A percentile compares a stretch with the other conserved stretches of the same genome.
These are phyloP conservation scores for Lottia gigantea DNA, from an alignment of 2,888 invertebrate genomes.

Conservation along the genomic window DNA sequence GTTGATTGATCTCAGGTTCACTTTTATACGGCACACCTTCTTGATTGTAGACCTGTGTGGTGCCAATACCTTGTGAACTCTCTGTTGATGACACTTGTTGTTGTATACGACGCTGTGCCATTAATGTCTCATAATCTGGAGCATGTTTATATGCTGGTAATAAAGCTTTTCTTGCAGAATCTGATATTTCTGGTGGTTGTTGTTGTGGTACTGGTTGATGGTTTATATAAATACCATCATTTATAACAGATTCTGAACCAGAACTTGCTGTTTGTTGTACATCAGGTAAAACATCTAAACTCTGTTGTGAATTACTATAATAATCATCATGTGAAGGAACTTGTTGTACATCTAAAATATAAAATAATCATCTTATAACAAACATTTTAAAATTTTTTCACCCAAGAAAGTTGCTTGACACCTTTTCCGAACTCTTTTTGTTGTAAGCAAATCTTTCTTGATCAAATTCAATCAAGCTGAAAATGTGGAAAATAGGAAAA, in stretches of 20 bases:
- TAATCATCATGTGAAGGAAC: constrained; percentile 42
- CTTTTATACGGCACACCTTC: constrained; percentile 43
- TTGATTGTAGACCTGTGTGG: constrained; percentile 48
- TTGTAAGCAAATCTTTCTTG: too few relatives aligned
- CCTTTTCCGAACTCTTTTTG: too few relatives aligned
- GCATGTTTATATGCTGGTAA: constrained; percentile 77
- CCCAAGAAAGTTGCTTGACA: too few relatives aligned
- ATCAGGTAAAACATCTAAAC: constrained; percentile 38
- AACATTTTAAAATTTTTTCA: too few relatives aligned
- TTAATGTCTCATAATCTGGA: constrained; percentile 94
- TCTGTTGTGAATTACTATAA: constrained; percentile 51
- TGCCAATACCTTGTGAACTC: constrained; percentile 35
- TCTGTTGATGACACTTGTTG: constrained; percentile 20
- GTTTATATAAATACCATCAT: constrained; percentile 20
- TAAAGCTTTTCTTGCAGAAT: constrained; percentile 44
- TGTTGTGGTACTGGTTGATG: constrained; percentile 15
- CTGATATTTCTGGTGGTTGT: constrained; percentile 36
- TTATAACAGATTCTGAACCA: constrained; percentile 15
- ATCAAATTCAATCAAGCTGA: too few relatives aligned
- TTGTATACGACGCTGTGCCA: constrained; percentile 74
- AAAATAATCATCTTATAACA: too few relatives aligned
- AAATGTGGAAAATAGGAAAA: too few relatives aligned
- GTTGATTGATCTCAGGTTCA: constrained; percentile 54
- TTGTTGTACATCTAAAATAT: constrained; percentile 1
- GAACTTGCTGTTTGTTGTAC: constrained; percentile 13